Conservation (phyloP, 2,113 vertebrate genomes). For the Pica pica region DNA sequence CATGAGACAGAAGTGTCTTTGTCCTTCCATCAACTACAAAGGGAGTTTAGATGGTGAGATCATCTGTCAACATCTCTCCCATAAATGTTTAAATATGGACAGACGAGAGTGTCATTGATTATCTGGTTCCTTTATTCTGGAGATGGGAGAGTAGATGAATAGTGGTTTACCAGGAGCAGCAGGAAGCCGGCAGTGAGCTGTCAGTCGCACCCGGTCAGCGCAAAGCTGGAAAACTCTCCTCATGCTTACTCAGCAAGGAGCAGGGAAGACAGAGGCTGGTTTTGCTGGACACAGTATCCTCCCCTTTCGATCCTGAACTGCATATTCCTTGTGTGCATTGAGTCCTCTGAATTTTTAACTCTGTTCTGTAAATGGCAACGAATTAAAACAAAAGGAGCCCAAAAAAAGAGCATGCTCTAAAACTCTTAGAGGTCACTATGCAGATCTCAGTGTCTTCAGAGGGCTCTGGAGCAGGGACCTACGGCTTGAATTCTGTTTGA, state of each 20-base stretch:
- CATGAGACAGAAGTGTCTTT: background rate
- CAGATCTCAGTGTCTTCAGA: background rate
- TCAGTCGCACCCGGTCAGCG: background rate
- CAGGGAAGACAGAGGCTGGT: background rate
- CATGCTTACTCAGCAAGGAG: background rate
- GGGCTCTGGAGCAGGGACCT: background rate
- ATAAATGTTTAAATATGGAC: conserved; percentile 33
- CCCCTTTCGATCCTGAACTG: background rate
- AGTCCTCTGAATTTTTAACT: background rate
- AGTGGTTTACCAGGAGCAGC: background rate
- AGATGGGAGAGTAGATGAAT: background rate
- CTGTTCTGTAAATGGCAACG: background rate
- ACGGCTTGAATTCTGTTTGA: background rate
- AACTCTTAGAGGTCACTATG: background rate
- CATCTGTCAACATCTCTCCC: conserved; percentile 38
- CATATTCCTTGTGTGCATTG: background rate
- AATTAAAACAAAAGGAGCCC: background rate
- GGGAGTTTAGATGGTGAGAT: conserved; percentile 14
- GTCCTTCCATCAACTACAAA: conserved; percentile 18
- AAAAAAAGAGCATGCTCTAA: fast-evolving
- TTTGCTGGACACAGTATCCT: background rate
- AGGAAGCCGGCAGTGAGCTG: background rate
- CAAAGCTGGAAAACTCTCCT: background rate
- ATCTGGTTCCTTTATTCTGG: background rate
- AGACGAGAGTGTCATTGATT: conserved; percentile 36